A percentile compares a stretch with the other conserved stretches of the same genome.
Evolutionary conservation across 2,888 invertebrate genomes (phyloP).

Genomic region (Anoncus sp.): DNA sequence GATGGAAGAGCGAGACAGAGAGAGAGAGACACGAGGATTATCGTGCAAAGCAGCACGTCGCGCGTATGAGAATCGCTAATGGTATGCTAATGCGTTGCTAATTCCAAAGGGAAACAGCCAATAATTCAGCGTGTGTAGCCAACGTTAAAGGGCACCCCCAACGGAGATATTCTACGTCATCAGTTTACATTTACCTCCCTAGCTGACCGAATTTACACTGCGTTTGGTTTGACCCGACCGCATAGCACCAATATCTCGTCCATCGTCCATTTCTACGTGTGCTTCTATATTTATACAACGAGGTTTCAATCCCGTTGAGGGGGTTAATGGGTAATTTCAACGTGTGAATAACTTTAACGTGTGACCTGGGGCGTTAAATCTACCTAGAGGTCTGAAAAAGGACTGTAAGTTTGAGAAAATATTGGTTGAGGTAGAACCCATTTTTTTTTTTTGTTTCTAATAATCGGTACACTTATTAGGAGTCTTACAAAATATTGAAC

Average conservation of each 20-base stretch:
- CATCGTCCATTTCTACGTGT: slow-evolving; percentile 11
- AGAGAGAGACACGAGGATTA: slow-evolving; percentile 65
- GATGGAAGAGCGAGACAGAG: background rate
- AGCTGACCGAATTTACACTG: slow-evolving; percentile 54
- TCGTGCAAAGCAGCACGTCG: slow-evolving; percentile 67
- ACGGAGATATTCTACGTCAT: slow-evolving; percentile 52
- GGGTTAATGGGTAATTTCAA: background rate
- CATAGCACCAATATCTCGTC: background rate
- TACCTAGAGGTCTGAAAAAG: too few species aligned
- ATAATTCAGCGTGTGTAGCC: slow-evolving; percentile 71
- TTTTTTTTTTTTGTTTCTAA: too few species aligned
- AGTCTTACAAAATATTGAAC: too few species aligned
- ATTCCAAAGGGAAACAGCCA: slow-evolving; percentile 74
- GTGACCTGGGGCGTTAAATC: too few species aligned
- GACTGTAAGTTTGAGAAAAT: too few species aligned
- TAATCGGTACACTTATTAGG: too few species aligned
- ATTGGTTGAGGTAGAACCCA: too few species aligned
- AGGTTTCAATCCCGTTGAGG: slow-evolving; percentile 8
- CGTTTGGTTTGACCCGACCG: slow-evolving; percentile 33
- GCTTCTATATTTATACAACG: slow-evolving; percentile 1
- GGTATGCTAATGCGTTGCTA: slow-evolving; percentile 75
- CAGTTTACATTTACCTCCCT: slow-evolving; percentile 37
- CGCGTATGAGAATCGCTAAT: slow-evolving; percentile 70
- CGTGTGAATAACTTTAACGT: background rate
- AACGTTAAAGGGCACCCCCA: slow-evolving; percentile 61